Evolutionary conservation across 2,888 invertebrate species (phyloP).

Genomic region (Scaptomyza cyrtandrae): DNA sequence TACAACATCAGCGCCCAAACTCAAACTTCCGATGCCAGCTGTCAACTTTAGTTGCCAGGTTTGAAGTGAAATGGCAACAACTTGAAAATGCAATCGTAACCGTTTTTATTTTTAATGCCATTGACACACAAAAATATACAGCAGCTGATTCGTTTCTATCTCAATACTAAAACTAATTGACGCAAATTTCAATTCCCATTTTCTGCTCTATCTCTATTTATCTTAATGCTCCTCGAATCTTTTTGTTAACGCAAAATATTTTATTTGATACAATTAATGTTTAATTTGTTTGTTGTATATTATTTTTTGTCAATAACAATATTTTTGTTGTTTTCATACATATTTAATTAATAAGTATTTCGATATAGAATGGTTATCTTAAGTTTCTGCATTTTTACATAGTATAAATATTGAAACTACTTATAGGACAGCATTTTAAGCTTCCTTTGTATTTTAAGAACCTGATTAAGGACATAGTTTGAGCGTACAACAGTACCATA

Average conservation of each 20-base stretch:
- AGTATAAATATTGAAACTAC: conserved; percentile 27
- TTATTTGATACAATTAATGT: conserved; percentile 58
- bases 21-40: conserved; percentile 1
- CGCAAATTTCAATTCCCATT: conserved; percentile 34
- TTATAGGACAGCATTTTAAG: conserved; percentile 9
- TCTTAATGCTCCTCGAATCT: not conserved
- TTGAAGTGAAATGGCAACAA: conserved; percentile 61
- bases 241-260: conserved; percentile 70
- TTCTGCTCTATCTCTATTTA: conserved; percentile 7
- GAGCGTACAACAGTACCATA: not conserved
- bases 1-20: conserved; percentile 26
- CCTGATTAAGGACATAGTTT: conserved; percentile 7
- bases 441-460: conserved; percentile 2
- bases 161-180: conserved; percentile 3
- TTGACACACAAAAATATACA: conserved; percentile 59
- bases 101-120: conserved; percentile 67
- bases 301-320: not conserved
- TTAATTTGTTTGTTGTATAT: conserved; percentile 24
- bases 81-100: conserved; percentile 78
- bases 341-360: conserved; percentile 32
- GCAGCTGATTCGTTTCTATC: conserved; percentile 64
- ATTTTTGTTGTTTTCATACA: conserved; percentile 51
- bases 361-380: conserved; percentile 18
- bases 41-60: conserved; percentile 10
- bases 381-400: conserved; percentile 36